phyloP scores from a whole-genome alignment of 1,140 invertebrate genomes.

The Drosophila pachea region DNA sequence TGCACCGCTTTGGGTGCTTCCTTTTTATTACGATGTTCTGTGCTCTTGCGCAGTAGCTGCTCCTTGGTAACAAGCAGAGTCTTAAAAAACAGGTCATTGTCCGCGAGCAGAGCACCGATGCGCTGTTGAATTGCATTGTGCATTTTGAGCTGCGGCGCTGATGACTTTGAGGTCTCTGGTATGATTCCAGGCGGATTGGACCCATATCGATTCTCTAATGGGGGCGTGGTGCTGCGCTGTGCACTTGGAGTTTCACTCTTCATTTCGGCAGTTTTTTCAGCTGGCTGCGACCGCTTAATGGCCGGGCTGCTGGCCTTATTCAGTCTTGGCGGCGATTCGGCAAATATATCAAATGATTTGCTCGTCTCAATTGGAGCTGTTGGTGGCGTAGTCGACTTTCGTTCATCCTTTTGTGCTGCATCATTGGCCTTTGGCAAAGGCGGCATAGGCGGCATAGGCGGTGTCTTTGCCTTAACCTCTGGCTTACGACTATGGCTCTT shows the following conservation, averaged over 20 bases:
- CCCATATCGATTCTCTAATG: constrained; percentile 32
- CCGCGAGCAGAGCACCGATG: constrained; percentile 68
- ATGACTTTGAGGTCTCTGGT: not conserved
- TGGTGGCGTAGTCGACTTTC: constrained; percentile 21
- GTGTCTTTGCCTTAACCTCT: constrained; percentile 21
- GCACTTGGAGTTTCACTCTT: not conserved
- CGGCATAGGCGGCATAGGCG: constrained; percentile 17
- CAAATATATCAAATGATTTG: constrained; percentile 63
- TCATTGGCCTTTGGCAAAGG: constrained; percentile 10
- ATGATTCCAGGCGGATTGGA: not conserved
- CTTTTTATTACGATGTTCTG: constrained; percentile 49
- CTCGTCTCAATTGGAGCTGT: constrained; percentile 7
- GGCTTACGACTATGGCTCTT: constrained; percentile 24
- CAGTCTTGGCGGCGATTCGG: constrained; percentile 70
- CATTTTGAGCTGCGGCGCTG: constrained; percentile 40
- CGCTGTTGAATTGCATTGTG: constrained; percentile 69
- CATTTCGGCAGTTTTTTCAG: constrained; percentile 7
- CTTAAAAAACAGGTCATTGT: constrained; percentile 61
- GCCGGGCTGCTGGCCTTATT: constrained; percentile 33
- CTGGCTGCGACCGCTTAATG: not conserved
- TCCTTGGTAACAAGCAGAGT: constrained; percentile 52
- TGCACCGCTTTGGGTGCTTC: constrained; percentile 34
- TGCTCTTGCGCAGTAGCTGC: constrained; percentile 51
- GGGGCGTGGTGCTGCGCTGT: constrained; percentile 60
- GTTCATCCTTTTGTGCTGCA: constrained; percentile 1